phyloP scores from a whole-genome alignment of 2,797 vertebrate species.

The Psittacula derbiana region DNA sequence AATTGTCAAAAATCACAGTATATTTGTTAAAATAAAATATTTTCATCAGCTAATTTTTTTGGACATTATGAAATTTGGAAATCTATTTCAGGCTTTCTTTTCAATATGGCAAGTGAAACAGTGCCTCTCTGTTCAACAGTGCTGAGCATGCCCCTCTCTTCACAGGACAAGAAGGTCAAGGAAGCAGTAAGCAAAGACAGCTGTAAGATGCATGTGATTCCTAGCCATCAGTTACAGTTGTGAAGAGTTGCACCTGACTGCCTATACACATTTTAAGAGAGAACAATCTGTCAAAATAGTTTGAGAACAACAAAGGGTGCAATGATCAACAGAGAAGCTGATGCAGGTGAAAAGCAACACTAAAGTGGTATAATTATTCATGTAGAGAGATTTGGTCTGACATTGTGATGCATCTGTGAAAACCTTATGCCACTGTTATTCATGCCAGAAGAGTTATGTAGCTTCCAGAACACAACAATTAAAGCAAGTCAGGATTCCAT shows the following conservation, averaged over 20 bases:
- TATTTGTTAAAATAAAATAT: conserved; percentile 1
- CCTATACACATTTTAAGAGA: background rate
- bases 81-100: background rate
- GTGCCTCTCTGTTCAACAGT: background rate
- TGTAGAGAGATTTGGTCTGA: background rate
- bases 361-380: background rate
- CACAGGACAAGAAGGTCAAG: background rate
- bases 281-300: background rate
- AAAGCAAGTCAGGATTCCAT: too few species aligned
- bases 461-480: too few species aligned
- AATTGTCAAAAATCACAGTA: background rate
- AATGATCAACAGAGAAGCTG: background rate
- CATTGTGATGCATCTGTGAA: background rate
- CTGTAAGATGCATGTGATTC: background rate
- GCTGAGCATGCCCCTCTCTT: background rate
- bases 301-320: background rate
- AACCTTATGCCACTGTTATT: background rate
- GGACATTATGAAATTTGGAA: background rate
- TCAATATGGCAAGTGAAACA: background rate
- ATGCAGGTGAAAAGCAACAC: background rate
- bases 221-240: background rate
- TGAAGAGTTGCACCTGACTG: background rate
- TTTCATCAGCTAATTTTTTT: background rate
- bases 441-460: background rate
- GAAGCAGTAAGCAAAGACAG: background rate